Percentiles rank a stretch among this genome's conserved stretches.
phyloP scores from a whole-genome alignment of 2,888 invertebrate species.

The Drosophila nr. fundita region DNA sequence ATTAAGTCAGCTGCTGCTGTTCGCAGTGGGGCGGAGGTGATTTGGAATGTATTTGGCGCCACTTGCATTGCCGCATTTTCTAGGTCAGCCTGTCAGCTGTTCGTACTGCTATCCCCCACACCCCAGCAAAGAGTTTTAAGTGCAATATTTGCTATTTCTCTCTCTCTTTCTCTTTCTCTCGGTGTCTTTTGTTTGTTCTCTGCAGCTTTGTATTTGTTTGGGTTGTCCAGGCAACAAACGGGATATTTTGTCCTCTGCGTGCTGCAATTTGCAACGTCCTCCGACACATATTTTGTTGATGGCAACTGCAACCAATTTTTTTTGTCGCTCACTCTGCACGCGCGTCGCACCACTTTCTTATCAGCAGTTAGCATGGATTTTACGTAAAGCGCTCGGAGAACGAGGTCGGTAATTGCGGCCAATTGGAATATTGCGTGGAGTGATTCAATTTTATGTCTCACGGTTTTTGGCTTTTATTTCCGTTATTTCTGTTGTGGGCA shows the following conservation, averaged over 20 bases:
- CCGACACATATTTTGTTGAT: constrained; percentile 22
- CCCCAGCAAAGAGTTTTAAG: background rate
- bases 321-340: background rate
- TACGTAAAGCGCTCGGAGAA: constrained; percentile 46
- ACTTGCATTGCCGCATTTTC: constrained; percentile 34
- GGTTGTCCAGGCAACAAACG: constrained; percentile 37
- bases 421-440: constrained; percentile 28
- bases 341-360: constrained; percentile 41
- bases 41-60: constrained; percentile 22
- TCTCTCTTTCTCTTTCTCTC: background rate
- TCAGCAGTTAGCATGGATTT: constrained; percentile 45
- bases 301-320: background rate
- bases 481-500: background rate
- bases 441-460: constrained; percentile 56
- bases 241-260: constrained; percentile 27
- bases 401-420: constrained; percentile 21
- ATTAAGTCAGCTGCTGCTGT: constrained; percentile 41
- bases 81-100: constrained; percentile 56
- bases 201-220: constrained; percentile 11
- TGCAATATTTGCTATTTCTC: constrained; percentile 4
- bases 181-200: constrained; percentile 36
- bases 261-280: background rate
- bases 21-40: background rate
- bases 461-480: constrained; percentile 9
- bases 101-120: constrained; percentile 13